Base-by-base conservation (phyloP, 1,140 invertebrate genomes). In the Papilio aristodemus region DNA sequence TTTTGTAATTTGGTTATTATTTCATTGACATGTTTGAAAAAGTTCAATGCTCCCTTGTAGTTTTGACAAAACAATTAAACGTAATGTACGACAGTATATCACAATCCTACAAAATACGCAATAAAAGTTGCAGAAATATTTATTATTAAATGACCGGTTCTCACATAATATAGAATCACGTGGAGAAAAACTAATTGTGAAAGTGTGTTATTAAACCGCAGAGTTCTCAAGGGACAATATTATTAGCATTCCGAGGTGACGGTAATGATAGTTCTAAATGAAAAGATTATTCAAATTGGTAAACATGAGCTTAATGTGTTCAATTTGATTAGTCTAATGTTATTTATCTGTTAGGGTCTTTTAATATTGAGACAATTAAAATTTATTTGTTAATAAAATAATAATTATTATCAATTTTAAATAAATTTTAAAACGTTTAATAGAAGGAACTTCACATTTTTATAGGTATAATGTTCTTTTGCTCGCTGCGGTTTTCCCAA, bases 91-190 rank as follows among this genome's bases (percentile, higher is more conserved):
- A 11, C 22, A 54, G 46, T 54, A 11, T 54, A 54, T 54, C 14
- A 25, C 22, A 22, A 54, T 11, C 17, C 17, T 54, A 54, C 22
- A 54, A 50, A 32, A 32, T 32, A 50, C 19, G 22, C 19, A 54
- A 54, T 54, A 54, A 13, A 9, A 54, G 9, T 54, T 17, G 11
- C 10, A 54, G 22, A 54, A 25, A 54, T 54, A 54, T 54, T 54
- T 54, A 54, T 54, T 22, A 22, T 54, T 22, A 54, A 54, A 43
- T 9, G 8, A 54, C 46, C 46, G 46, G 46, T 54, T 54, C 46
- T 19, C 46, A 54, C 46, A 19, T 54, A 54, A 54, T 4, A 25
- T 54, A 54, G 46, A 54, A 54, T 54, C 17, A 22, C 22, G 46
- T 9, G 5, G 11, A 54, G 46, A 25, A 22, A 54, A 46, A 19